Evolutionary conservation across 2,888 invertebrate species (phyloP).

Genomic region (Chrysolina americana): DNA sequence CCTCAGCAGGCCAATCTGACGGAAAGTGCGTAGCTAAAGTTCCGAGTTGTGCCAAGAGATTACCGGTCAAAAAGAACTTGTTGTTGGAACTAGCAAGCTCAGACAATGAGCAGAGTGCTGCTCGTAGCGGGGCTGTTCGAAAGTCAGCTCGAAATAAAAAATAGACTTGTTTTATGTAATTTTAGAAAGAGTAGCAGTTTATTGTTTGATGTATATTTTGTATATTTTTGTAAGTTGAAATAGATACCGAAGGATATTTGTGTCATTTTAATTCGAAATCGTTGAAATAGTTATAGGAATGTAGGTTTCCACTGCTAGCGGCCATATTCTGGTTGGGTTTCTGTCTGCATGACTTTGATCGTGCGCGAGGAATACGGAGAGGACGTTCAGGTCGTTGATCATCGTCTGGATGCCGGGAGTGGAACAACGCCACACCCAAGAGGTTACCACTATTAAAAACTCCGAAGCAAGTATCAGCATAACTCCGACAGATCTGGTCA

Average conservation of each 20-base stretch:
- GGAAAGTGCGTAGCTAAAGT: neutral
- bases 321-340: no score
- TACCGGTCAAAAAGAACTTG: conserved; percentile 41
- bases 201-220: conserved; percentile 18
- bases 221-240: conserved; percentile 26
- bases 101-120: conserved; percentile 30
- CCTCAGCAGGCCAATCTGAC: conserved; percentile 15
- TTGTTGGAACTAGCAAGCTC: conserved; percentile 30
- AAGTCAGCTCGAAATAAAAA: conserved; percentile 45
- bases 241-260: neutral
- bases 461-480: no score
- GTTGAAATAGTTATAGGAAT: no score
- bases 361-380: no score
- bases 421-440: no score
- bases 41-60: conserved; percentile 6
- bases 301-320: no score
- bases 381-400: no score
- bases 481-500: no score
- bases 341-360: no score
- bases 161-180: conserved; percentile 4
- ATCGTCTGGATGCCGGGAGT: no score
- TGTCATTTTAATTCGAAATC: neutral
- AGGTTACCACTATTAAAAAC: no score
- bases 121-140: conserved; percentile 39
- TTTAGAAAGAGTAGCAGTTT: neutral